phyloP scores from a whole-genome alignment of 2,797 vertebrate species.

The Nyctalus aviator region DNA sequence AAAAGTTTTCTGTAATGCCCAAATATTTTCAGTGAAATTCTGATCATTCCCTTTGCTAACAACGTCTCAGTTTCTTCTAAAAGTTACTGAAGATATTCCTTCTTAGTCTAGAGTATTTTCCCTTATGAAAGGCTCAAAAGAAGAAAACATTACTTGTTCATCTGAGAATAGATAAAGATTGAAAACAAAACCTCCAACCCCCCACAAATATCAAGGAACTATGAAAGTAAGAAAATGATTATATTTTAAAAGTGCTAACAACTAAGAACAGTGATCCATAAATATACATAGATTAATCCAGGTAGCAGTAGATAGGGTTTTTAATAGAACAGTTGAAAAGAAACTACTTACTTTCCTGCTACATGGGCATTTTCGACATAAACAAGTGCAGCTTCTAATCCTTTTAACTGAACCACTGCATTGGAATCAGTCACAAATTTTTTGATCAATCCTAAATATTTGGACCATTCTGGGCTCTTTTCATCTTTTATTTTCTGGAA shows the following conservation, averaged over 20 bases:
- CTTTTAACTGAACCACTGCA: conserved; percentile 97
- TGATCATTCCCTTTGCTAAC: conserved; percentile 33
- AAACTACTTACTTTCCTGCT: conserved; percentile 94
- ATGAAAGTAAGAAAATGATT: conserved; percentile 33
- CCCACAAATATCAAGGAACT: conserved; percentile 31
- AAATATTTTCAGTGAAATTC: conserved; percentile 51
- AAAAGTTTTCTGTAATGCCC: conserved; percentile 20
- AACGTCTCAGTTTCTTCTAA: conserved; percentile 36
- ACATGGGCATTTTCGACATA: conserved; percentile 96
- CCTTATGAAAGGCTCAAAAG: conserved; percentile 16
- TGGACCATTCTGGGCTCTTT: conserved; percentile 98
- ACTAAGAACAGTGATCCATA: conserved; percentile 20
- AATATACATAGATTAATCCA: conserved; percentile 37
- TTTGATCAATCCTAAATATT: conserved; percentile 96
- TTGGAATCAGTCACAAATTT: conserved; percentile 99
- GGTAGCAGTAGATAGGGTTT: neutral
- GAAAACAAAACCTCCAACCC: neutral
- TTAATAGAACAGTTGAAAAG: conserved; percentile 8
- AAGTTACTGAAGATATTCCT: conserved; percentile 33
- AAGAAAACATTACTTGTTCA: conserved; percentile 25
- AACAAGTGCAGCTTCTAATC: conserved; percentile 95
- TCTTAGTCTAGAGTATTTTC: conserved; percentile 32
- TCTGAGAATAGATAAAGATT: conserved; percentile 23
- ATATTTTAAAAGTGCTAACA: conserved; percentile 50
- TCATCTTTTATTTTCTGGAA: conserved; percentile 97